Base-by-base conservation (phyloP, 2,888 invertebrate genomes). In the Euproctis similis region DNA sequence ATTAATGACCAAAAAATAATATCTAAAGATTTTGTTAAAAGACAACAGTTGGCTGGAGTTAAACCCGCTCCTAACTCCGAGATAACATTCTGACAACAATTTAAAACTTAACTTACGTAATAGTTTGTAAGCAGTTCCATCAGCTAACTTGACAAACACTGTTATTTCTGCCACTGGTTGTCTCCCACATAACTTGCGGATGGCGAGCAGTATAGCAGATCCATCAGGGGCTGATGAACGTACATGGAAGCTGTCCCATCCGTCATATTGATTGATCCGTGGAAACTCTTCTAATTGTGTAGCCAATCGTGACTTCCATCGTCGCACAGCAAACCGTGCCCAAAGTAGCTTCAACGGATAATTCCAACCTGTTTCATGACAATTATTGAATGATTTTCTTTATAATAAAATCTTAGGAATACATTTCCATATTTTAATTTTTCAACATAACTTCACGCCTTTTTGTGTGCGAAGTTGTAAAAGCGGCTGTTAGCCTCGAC, bases 141-240 rank as follows among this genome's bases (percentile, higher is more conserved):
- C 75, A 6, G 61, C 34, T 28, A 84, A 42, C 34, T 68, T 70
- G 8, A 91, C 58, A 31, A 85, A 69, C 1, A 92, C 53, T 38
- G 81, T 81, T 1, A 88, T 64, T 67, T 91, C 90, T 46, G 68
- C 60, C 68, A 82, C 46, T 11, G 86, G 63, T 31, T 81, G 80
- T 13, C 73, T 66, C 1, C 54, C 60, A 24, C 53, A 65, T 23
- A 85, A 61, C 36, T 87, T 82, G 5, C 84, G 81, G 24, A 91
- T 67, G 31, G 78, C 80, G 8, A 90, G 42, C 4, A 86, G 61
- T 1, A 92, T 11, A 1, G 80, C 72, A 25, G 87, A 84, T 0
- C 89, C 89, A 8, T 88, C 81, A 4, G 86, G 73, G 25, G 88
- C 86, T 1, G 78, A 61, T 0, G 88, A 87, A 23, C 85, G 86